phyloP scores from a whole-genome alignment of 2,888 invertebrate genomes.

The Morpho achilles region DNA sequence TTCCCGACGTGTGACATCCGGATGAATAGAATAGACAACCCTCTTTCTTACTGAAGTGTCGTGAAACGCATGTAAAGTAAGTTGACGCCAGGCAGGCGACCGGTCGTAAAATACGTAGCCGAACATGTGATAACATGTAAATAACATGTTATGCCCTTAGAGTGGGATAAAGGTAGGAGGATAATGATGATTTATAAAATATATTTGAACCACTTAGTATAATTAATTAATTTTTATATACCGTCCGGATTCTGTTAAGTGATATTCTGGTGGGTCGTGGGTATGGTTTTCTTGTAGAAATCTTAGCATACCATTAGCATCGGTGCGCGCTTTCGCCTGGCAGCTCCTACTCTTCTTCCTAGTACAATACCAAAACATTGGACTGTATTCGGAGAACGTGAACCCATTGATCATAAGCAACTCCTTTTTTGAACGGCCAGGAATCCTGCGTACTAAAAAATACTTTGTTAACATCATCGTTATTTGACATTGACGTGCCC shows the following conservation, averaged over 20 bases:
- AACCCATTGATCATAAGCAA: slow-evolving; percentile 49
- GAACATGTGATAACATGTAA: too few relatives aligned
- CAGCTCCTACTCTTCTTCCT: slow-evolving; percentile 40
- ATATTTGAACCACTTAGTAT: too few relatives aligned
- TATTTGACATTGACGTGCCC: too few relatives aligned
- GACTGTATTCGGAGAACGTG: slow-evolving; percentile 45
- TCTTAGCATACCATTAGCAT: slow-evolving; percentile 28
- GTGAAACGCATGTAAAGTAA: too few relatives aligned
- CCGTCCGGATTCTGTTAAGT: slow-evolving; percentile 27
- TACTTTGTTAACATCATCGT: not conserved
- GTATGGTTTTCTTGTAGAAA: slow-evolving; percentile 37
- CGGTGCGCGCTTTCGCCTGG: slow-evolving; percentile 40
- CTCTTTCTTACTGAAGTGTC: too few relatives aligned
- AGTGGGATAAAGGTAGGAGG: too few relatives aligned
- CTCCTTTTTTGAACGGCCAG: slow-evolving; percentile 37
- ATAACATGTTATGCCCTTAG: too few relatives aligned
- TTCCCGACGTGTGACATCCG: too few relatives aligned
- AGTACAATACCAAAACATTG: slow-evolving; percentile 51
- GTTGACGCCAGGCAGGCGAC: too few relatives aligned
- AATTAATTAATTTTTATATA: slow-evolving; percentile 5
- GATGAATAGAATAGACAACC: too few relatives aligned
- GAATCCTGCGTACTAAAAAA: slow-evolving; percentile 38
- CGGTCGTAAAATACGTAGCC: too few relatives aligned
- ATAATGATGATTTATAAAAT: too few relatives aligned
- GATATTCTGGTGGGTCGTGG: slow-evolving; percentile 42